Conservation (phyloP, 1,140 invertebrate species). For the Venturia canescens region DNA sequence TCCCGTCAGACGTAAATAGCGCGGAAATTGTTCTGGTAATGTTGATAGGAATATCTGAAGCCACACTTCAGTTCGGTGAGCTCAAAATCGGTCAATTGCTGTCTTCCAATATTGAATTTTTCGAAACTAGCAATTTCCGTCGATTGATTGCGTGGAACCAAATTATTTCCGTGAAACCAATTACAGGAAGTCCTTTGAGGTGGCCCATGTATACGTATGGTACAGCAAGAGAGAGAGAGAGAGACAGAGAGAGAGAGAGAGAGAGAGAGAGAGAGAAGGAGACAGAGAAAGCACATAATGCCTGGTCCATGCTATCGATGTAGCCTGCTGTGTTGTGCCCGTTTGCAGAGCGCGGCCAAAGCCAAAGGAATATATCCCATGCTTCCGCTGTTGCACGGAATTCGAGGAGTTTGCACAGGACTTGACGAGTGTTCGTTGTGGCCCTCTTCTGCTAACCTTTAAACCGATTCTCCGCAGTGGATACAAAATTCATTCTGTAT, state of each 20-base stretch:
- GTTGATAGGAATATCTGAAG: neutral
- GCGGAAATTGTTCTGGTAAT: neutral
- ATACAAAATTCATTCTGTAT: neutral
- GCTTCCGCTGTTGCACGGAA: constrained; percentile 35
- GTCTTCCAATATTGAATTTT: constrained; percentile 52
- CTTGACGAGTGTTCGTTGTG: constrained; percentile 10
- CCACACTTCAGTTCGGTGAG: neutral
- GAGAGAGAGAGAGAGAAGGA: no score
- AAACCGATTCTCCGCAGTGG: neutral
- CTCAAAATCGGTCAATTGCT: constrained; percentile 25
- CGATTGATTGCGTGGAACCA: constrained; percentile 49
- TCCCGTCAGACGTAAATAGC: no score
- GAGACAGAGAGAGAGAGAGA: no score
- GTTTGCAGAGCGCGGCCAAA: constrained; percentile 30
- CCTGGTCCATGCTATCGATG: neutral
- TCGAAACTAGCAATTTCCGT: constrained; percentile 54
- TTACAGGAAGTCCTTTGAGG: constrained; percentile 44
- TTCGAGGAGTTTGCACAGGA: neutral
- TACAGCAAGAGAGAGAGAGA: neutral
- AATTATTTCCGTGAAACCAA: constrained; percentile 46
- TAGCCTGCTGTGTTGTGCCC: neutral
- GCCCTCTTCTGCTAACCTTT: neutral
- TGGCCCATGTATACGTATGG: constrained; percentile 22
- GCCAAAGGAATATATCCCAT: constrained; percentile 38
- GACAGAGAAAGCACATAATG: constrained; percentile 16